Evolutionary conservation across 1,140 invertebrate genomes (phyloP).

Genomic region (Acromyrmex charruanus): DNA sequence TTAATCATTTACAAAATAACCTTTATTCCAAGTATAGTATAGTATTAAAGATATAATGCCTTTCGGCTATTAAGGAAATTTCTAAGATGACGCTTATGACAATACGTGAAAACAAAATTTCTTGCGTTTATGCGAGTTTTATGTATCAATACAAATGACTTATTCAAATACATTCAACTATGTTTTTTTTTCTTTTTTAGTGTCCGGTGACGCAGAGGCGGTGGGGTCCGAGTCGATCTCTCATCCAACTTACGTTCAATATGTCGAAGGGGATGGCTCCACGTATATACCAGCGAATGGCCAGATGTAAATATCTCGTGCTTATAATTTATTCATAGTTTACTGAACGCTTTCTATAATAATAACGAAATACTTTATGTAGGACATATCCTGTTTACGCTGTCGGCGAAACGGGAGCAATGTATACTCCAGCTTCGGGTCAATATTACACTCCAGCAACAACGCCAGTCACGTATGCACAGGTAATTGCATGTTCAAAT

Average conservation of each 20-base stretch:
- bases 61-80: not conserved
- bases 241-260: slow-evolving; percentile 90
- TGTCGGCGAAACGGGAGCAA: slow-evolving; percentile 91
- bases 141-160: not conserved
- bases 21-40: not conserved
- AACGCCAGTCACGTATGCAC: slow-evolving; percentile 87
- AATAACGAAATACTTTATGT: slow-evolving; percentile 77
- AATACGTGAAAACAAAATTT: slow-evolving; percentile 3
- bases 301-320: slow-evolving; percentile 86
- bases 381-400: slow-evolving; percentile 95
- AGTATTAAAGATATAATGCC: not conserved
- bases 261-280: slow-evolving; percentile 90
- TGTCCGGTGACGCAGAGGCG: slow-evolving; percentile 86
- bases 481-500: slow-evolving; percentile 82
- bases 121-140: slow-evolving; percentile 24
- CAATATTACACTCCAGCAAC: slow-evolving; percentile 89
- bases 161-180: slow-evolving; percentile 8
- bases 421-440: slow-evolving; percentile 90
- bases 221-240: slow-evolving; percentile 87
- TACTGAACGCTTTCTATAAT: slow-evolving; percentile 5
- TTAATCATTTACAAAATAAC: not conserved
- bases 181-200: slow-evolving; percentile 79
- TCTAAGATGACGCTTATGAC: not conserved
- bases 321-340: not conserved
- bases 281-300: slow-evolving; percentile 91